A percentile compares a stretch with the other conserved stretches of the same genome.
These are phyloP conservation scores for Drosophila sucinea DNA, from an alignment of 1,140 invertebrate genomes.

Conservation along the genomic window DNA sequence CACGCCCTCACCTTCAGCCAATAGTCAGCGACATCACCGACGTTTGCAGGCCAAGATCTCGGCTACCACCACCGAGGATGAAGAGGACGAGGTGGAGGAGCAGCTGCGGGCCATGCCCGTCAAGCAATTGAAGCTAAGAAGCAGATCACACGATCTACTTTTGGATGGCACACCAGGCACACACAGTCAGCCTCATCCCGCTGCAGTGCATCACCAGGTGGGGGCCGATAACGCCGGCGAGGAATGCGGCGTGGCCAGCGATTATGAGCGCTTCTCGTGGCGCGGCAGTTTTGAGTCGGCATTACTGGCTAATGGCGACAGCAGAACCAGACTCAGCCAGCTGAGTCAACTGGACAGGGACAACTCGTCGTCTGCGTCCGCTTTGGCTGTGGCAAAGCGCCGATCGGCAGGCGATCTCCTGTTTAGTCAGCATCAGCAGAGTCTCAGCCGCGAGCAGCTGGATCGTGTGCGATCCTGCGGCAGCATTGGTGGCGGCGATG, in stretches of 20 bases:
- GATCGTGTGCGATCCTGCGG: constrained; percentile 91
- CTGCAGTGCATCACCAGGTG: constrained; percentile 69
- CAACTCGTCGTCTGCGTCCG: constrained; percentile 86
- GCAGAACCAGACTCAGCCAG: constrained; percentile 89
- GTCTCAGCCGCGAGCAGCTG: constrained; percentile 89
- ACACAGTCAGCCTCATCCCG: constrained; percentile 24
- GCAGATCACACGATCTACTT: constrained; percentile 91
- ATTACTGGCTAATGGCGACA: constrained; percentile 91
- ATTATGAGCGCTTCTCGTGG: constrained; percentile 95
- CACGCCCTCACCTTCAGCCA: constrained; percentile 83
- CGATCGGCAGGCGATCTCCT: constrained; percentile 91
- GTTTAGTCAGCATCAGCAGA: constrained; percentile 90
- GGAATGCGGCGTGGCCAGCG: constrained; percentile 90
- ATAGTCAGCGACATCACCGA: constrained; percentile 77
- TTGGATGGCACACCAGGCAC: constrained; percentile 83
- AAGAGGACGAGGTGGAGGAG: constrained; percentile 84
- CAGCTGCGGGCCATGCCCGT: constrained; percentile 84
- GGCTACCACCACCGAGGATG: constrained; percentile 91
- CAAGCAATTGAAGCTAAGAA: constrained; percentile 85
- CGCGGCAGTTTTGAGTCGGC: constrained; percentile 95
- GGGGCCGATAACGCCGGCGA: constrained; percentile 84
- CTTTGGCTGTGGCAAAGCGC: constrained; percentile 88
- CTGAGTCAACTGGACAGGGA: constrained; percentile 86
- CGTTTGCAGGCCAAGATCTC: constrained; percentile 85
- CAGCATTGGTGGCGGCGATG: constrained; percentile 88